Conservation (phyloP, 2,797 vertebrate genomes). For the Acestrorhynchus altus region DNA sequence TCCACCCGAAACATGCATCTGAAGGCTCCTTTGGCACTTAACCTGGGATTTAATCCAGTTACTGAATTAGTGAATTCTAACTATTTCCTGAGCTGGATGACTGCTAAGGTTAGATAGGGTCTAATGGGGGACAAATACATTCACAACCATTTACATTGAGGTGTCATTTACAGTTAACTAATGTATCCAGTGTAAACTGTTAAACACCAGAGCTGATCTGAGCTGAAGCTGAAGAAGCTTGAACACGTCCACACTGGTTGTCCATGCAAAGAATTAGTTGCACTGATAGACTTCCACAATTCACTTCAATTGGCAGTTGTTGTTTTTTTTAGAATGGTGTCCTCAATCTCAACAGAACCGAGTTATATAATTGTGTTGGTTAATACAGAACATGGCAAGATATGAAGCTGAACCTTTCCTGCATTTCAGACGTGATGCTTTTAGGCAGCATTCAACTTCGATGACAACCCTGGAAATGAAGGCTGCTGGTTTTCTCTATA, state of each 20-base stretch:
- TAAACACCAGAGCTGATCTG: background rate
- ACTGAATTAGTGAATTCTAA: no score
- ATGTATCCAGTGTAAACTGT: background rate
- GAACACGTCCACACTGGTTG: background rate
- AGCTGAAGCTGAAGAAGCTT: background rate
- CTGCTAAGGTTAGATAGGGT: no score
- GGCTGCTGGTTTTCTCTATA: background rate
- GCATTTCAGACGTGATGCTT: slow-evolving; percentile 17
- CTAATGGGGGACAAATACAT: no score
- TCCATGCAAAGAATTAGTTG: background rate
- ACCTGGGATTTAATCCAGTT: no score
- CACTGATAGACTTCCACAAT: background rate
- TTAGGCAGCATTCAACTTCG: background rate
- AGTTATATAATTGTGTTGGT: background rate
- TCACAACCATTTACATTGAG: no score
- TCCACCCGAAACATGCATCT: no score
- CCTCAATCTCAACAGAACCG: background rate
- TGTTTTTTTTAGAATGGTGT: background rate
- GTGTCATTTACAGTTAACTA: no score
- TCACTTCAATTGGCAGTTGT: background rate
- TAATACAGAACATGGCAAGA: background rate
- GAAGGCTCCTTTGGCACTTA: no score
- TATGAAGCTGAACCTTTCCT: background rate
- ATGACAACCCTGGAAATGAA: slow-evolving; percentile 6
- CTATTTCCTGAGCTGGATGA: no score